phyloP scores from a whole-genome alignment of 35 echinoderm and acorn worm genomes.

The Chiridota heheva region DNA sequence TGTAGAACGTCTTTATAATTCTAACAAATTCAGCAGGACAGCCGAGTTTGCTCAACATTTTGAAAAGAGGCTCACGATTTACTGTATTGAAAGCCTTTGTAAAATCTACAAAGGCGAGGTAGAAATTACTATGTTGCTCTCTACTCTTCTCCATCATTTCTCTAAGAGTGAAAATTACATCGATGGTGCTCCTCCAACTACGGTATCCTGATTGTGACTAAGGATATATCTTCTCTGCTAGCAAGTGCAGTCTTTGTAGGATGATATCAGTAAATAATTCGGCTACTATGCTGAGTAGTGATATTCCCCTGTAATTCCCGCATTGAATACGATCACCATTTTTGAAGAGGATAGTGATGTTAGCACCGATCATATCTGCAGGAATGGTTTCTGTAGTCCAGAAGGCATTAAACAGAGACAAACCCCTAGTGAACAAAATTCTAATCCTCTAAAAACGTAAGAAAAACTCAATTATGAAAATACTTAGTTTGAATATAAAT shows the following conservation, averaged over 20 bases:
- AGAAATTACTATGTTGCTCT: constrained; percentile 18
- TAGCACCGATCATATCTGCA: too few species aligned
- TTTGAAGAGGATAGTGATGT: too few species aligned
- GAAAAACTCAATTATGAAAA: too few species aligned
- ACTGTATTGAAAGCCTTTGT: constrained; percentile 25
- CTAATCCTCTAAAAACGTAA: too few species aligned
- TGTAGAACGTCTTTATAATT: constrained; percentile 18
- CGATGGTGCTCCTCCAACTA: not conserved
- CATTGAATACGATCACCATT: too few species aligned
- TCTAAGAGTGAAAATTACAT: constrained; percentile 19
- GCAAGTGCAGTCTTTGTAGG: not conserved
- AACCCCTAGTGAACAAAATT: too few species aligned
- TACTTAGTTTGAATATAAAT: too few species aligned
- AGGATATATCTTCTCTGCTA: constrained; percentile 13
- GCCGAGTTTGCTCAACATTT: constrained; percentile 11
- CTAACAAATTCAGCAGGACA: constrained; percentile 19
- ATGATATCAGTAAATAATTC: too few species aligned
- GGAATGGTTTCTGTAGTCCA: too few species aligned
- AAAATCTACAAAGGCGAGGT: constrained; percentile 29
- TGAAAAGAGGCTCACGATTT: constrained; percentile 8
- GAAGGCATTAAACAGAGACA: too few species aligned
- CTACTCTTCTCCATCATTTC: constrained; percentile 17
- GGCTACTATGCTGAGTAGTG: not conserved
- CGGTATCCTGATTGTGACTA: not conserved
- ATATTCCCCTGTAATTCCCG: not conserved